A percentile compares a stretch with the other conserved stretches of the same genome.
phyloP scores from a whole-genome alignment of 2,888 invertebrate species.

The Ornithoptera priamus region DNA sequence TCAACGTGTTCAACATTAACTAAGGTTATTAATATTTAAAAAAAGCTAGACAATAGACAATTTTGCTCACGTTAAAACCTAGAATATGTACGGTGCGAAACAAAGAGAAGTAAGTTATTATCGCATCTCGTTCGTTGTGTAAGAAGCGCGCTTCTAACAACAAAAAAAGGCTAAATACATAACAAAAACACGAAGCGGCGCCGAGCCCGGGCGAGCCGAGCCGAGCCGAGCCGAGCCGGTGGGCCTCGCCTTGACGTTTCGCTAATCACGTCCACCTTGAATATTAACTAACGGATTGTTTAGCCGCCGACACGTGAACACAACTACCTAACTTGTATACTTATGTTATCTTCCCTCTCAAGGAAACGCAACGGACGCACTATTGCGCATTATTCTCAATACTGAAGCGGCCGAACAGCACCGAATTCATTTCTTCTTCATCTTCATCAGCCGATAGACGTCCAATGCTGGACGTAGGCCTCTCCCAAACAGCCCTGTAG shows the following conservation, averaged over 20 bases:
- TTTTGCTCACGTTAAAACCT: neutral
- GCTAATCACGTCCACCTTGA: conserved; percentile 77
- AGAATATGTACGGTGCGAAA: neutral
- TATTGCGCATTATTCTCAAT: conserved; percentile 8
- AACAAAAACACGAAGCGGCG: conserved; percentile 27
- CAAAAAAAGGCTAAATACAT: conserved; percentile 13
- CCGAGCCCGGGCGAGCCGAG: neutral
- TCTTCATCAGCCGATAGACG: no score
- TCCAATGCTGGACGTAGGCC: no score
- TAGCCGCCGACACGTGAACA: conserved; percentile 40
- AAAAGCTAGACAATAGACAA: neutral
- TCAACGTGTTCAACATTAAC: neutral
- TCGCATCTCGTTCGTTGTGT: conserved; percentile 10
- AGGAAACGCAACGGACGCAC: conserved; percentile 32
- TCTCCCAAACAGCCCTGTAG: no score
- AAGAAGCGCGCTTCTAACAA: conserved; percentile 5
- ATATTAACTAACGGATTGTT: conserved; percentile 73
- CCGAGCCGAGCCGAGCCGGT: conserved; percentile 43
- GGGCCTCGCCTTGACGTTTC: conserved; percentile 68
- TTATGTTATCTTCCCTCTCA: conserved; percentile 35
- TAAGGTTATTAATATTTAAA: neutral
- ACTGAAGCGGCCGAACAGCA: no score
- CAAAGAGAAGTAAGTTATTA: neutral
- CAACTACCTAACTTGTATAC: conserved; percentile 29
- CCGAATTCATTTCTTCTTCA: no score